A percentile compares a stretch with the other conserved stretches of the same genome.
phyloP scores from a whole-genome alignment of 2,797 vertebrate species.

The Huso huso region DNA sequence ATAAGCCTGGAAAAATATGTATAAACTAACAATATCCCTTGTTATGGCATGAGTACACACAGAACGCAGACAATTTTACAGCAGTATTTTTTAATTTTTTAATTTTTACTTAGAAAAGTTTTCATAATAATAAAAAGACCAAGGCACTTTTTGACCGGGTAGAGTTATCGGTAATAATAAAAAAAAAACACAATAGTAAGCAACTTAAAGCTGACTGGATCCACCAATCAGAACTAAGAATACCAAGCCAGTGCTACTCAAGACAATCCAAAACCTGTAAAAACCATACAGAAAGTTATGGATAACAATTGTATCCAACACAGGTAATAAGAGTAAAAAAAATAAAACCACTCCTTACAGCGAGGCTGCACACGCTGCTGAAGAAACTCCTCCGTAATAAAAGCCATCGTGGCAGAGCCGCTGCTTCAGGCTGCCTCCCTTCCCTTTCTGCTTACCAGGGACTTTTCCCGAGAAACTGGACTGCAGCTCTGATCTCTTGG shows the following conservation, averaged over 20 bases:
- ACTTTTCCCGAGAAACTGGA: slow-evolving; percentile 78
- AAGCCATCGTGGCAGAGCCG: slow-evolving; percentile 84
- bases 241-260: no score
- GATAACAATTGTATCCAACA: background rate
- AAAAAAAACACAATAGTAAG: no score
- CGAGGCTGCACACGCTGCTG: slow-evolving; percentile 74
- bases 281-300: background rate
- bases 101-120: no score
- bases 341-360: slow-evolving; percentile 62
- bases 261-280: no score
- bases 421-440: slow-evolving; percentile 63
- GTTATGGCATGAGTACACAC: no score
- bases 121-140: no score
- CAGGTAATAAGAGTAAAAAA: background rate
- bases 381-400: slow-evolving; percentile 90
- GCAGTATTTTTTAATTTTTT: background rate
- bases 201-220: no score
- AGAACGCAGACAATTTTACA: background rate
- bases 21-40: background rate
- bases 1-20: background rate
- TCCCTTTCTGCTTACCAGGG: slow-evolving; percentile 58
- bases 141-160: background rate
- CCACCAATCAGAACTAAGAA: no score
- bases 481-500: slow-evolving; percentile 82
- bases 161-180: no score